Percentiles rank a stretch among this genome's conserved stretches.
Conservation (phyloP, 2,888 invertebrate genomes). For the Ectobius pallidus region DNA sequence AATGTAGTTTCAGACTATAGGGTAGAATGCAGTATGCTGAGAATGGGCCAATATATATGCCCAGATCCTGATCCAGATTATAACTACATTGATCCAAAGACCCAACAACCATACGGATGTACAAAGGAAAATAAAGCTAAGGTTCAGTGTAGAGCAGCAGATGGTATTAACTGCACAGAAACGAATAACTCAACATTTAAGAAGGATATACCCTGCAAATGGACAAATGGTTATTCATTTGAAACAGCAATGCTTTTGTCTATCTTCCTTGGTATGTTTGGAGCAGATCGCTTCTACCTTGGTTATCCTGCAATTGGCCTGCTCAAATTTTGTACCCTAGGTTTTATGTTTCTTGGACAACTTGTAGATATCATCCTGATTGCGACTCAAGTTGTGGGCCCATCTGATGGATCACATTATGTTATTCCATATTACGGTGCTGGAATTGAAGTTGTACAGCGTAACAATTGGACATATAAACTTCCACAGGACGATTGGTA, state of each 20-base stretch:
- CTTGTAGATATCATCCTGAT: slow-evolving; percentile 93
- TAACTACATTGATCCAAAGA: slow-evolving; percentile 80
- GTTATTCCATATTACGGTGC: slow-evolving; percentile 94
- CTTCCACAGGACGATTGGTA: slow-evolving; percentile 81
- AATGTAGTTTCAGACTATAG: neutral
- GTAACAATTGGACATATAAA: slow-evolving; percentile 84
- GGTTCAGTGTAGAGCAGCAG: slow-evolving; percentile 84
- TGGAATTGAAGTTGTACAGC: slow-evolving; percentile 76
- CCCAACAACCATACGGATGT: slow-evolving; percentile 87
- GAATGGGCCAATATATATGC: slow-evolving; percentile 82
- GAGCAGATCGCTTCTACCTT: slow-evolving; percentile 96
- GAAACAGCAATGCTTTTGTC: slow-evolving; percentile 92
- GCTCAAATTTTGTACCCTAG: slow-evolving; percentile 93
- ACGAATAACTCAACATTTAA: slow-evolving; percentile 81
- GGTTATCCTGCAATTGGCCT: slow-evolving; percentile 96
- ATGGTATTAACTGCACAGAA: slow-evolving; percentile 80
- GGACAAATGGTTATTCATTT: slow-evolving; percentile 95
- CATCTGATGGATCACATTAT: slow-evolving; percentile 94
- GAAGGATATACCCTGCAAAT: slow-evolving; percentile 85
- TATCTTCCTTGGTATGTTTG: slow-evolving; percentile 98
- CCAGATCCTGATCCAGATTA: slow-evolving; percentile 72
- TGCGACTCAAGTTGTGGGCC: slow-evolving; percentile 91
- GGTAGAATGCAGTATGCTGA: slow-evolving; percentile 73
- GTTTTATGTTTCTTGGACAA: slow-evolving; percentile 96
- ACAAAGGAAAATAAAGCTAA: slow-evolving; percentile 77